Evolutionary conservation across 2,888 invertebrate species (phyloP).

Genomic region (Agriopis leucophaearia): DNA sequence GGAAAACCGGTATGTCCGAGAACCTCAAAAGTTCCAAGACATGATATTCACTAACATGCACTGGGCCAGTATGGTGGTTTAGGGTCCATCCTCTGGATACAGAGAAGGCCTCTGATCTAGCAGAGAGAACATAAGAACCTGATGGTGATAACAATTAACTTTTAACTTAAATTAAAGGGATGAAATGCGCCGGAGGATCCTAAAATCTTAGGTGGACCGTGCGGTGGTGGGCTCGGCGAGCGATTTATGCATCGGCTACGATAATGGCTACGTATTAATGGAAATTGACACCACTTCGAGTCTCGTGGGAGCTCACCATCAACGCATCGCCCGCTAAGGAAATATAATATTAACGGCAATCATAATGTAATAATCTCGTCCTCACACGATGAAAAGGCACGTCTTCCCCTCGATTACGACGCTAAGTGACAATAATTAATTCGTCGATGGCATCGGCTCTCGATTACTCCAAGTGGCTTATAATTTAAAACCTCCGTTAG

Average conservation of each 20-base stretch:
- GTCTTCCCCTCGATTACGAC: conserved; percentile 55
- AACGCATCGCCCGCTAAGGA: conserved; percentile 64
- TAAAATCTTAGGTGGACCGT: conserved; percentile 46
- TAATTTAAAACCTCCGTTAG: conserved; percentile 52
- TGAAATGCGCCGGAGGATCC: not conserved
- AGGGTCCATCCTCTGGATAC: too few species aligned
- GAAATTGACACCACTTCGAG: conserved; percentile 78
- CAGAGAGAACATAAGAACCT: too few species aligned
- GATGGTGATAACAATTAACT: too few species aligned
- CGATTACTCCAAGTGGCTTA: conserved; percentile 52
- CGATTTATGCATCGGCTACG: conserved; percentile 76
- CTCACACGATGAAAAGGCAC: conserved; percentile 68
- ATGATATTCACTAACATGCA: too few species aligned
- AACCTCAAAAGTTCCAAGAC: too few species aligned
- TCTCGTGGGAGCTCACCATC: conserved; percentile 58
- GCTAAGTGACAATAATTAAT: conserved; percentile 70
- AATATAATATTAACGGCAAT: conserved; percentile 81
- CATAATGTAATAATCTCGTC: conserved; percentile 77
- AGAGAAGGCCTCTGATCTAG: too few species aligned
- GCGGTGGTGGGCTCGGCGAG: conserved; percentile 69
- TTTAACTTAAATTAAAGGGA: not conserved
- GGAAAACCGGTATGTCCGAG: too few species aligned
- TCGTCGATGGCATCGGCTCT: conserved; percentile 60
- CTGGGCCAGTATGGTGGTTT: too few species aligned
- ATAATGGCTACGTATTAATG: conserved; percentile 81